Conservation (phyloP, 1,140 invertebrate genomes). For the Solenopsis fugax region DNA sequence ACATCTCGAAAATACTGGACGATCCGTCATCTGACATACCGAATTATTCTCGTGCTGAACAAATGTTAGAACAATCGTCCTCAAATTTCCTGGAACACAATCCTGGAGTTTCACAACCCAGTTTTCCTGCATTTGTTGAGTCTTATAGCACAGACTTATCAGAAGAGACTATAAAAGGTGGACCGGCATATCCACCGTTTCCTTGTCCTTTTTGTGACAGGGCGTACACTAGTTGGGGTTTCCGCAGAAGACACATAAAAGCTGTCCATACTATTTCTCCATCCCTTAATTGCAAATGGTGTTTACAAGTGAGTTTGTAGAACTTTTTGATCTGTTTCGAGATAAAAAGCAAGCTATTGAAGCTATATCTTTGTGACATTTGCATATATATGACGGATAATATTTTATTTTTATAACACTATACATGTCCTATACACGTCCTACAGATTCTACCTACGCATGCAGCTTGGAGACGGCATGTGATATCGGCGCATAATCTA, state of each 20-base stretch:
- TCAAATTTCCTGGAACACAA: slow-evolving; percentile 42
- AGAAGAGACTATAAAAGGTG: slow-evolving; percentile 66
- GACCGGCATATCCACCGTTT: slow-evolving; percentile 86
- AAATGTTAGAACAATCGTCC: slow-evolving; percentile 49
- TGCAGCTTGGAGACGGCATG: slow-evolving; percentile 88
- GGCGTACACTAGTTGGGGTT: slow-evolving; percentile 90
- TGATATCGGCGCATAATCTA: slow-evolving; percentile 87
- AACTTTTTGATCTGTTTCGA: neutral
- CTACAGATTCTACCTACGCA: slow-evolving; percentile 86
- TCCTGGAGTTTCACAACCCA: slow-evolving; percentile 57
- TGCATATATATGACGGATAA: neutral
- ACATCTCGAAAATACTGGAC: slow-evolving; percentile 10
- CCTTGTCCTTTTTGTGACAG: slow-evolving; percentile 89
- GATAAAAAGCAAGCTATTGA: slow-evolving; percentile 9
- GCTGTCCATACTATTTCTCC: slow-evolving; percentile 87
- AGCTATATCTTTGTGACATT: slow-evolving; percentile 18
- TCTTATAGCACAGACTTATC: slow-evolving; percentile 64
- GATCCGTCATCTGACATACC: slow-evolving; percentile 32
- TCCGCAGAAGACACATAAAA: slow-evolving; percentile 89
- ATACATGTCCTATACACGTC: slow-evolving; percentile 9
- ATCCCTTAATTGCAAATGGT: slow-evolving; percentile 89
- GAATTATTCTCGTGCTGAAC: slow-evolving; percentile 41
- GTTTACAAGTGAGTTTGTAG: slow-evolving; percentile 80
- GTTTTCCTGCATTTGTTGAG: slow-evolving; percentile 47
- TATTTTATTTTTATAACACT: slow-evolving; percentile 40